Evolutionary conservation across 2,888 invertebrate genomes (phyloP), one percentile per base, ranked within the genome.

Genomic region (Alitta virens): DNA sequence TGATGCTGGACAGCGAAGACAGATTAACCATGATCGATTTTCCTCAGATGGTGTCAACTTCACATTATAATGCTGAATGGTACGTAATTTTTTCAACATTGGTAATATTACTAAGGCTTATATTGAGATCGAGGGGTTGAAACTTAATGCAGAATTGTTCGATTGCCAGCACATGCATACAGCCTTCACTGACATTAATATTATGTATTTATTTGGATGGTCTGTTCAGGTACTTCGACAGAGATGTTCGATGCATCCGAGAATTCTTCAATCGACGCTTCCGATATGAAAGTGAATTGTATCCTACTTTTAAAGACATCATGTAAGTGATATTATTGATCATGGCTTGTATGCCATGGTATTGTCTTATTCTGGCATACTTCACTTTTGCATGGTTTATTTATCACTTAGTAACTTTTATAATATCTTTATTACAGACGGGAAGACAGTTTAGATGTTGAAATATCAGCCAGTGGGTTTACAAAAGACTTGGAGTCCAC

Each of bases 31-130:
- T 99, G 70, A 97, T 98, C 66, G 99, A 99, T 85, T 99, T 99
- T 82, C 99, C 99, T 0, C 99, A 99, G 85, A 99, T 99, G 97
- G 89, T 99, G 59, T 96, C 97, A 5, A 96, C 92, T 0, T 88
- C 90, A 25, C 98, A 99, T 83, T 78, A 85, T 42, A 95, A 99
- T 82, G 98, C 97, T 51, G 88, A 86, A 86, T 84, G 89, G 89
- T 93, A 83, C 86, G 86, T 66, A 18, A 33, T 51, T 25, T 24
- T 42, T n/a, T n/a, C n/a, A n/a, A n/a, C n/a, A n/a, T n/a, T n/a
- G n/a, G n/a, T n/a, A n/a, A n/a, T n/a, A n/a, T n/a, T n/a, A n/a
- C n/a, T n/a, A n/a, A n/a, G n/a, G n/a, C n/a, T n/a, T n/a, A n/a
- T n/a, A n/a, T n/a, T n/a, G n/a, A n/a, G n/a, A n/a, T n/a, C n/a